Evolutionary conservation across 2,888 invertebrate genomes (phyloP), one percentile per base, ranked within the genome.

Genomic region (Apantesis nais): DNA sequence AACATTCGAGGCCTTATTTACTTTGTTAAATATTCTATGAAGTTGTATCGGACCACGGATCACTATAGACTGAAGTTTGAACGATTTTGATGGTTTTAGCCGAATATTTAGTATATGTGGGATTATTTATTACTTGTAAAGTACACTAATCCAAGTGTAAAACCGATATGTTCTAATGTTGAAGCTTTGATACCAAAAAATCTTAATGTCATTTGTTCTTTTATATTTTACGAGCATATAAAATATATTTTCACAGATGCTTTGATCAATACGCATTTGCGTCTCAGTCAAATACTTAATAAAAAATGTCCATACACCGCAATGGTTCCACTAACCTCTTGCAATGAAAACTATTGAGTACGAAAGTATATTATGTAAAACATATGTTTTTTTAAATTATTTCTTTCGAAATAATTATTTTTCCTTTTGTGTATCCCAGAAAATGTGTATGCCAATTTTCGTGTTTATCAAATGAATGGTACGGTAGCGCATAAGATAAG

Each of bases 1-100:
- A 74, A 71, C 75, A 73, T 79, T 81, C 75, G 76, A 81, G 76
- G 75, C 65, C 67, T 67, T 75, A 74, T 74, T 74, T 81, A 75
- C 67, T 72, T 65, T 68, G 72, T 78, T 73, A 61, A 75, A 62
- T 68, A 66, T 66, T 62, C 41, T 52, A 66, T 66, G 62, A 62
- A 70, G 62, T 34, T 58, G 39, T 62, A 37, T 61, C 39, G 44
- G 39, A 19, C 41, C 9, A 70, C 37, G 14, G 34, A 52, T 61
- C 61, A 39, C 7, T n/a, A 52, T 29, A 48, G 31, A 63, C 11
- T 41, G 22, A 55, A 67, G 12, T 55, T 55, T 3, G 25, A 2
- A 25, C n/a, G 12, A 12, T 29, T 29, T 58, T 5, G 29, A 58
- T 25, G 16, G 58, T 16, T 29, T 14, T 0, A 5, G 16, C 0